A percentile compares a stretch with the other conserved stretches of the same genome.
Evolutionary conservation across 2,113 vertebrate species (phyloP).

Genomic region (Eolophus roseicapilla): DNA sequence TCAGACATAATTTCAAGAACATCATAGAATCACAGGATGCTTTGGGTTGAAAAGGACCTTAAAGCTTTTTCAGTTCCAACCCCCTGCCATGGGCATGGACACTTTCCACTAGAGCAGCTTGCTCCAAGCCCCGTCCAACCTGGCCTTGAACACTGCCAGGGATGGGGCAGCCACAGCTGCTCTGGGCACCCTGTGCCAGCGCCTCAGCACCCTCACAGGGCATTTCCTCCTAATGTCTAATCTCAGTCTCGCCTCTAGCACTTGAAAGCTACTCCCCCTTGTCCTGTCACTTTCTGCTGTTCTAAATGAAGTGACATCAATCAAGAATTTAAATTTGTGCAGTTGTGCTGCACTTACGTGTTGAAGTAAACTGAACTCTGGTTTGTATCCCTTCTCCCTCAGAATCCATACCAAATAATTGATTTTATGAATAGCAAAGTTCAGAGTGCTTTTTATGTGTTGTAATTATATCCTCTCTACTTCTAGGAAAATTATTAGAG

Average conservation of each 20-base stretch:
- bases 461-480: not conserved
- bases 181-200: not conserved
- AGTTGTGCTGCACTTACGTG: not conserved
- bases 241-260: not conserved
- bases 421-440: rapidly evolving
- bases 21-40: not conserved
- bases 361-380: not conserved
- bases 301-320: not conserved
- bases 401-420: not conserved
- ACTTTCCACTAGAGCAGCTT: not conserved
- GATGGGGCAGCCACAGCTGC: not conserved
- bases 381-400: not conserved
- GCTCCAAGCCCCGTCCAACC: too few species aligned
- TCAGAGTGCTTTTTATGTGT: not conserved
- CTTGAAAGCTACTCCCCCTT: not conserved
- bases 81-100: not conserved
- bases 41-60: not conserved
- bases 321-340: not conserved
- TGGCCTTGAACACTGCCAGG: not conserved
- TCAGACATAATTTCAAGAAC: not conserved
- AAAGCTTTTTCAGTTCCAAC: not conserved
- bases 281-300: not conserved
- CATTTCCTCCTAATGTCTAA: not conserved
- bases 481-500: not conserved
- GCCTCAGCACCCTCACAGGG: not conserved